Conservation (phyloP, 2,113 vertebrate genomes). For the Dasyornis broadbenti region DNA sequence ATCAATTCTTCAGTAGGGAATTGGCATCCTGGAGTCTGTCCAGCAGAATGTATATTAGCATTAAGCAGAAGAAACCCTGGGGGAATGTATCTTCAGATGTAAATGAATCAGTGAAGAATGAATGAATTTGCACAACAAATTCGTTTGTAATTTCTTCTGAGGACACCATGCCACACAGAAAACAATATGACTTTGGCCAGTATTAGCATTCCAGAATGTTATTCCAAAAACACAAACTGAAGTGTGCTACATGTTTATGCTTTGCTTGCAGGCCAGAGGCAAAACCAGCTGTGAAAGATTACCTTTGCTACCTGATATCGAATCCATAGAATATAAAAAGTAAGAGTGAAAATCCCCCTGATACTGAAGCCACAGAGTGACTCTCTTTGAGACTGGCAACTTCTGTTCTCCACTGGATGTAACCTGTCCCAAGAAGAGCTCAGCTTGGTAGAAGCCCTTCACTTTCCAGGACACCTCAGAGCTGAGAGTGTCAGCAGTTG, state of each 20-base stretch:
- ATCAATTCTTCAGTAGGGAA: neutral
- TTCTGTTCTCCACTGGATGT: neutral
- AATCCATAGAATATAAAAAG: neutral
- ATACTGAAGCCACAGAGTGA: neutral
- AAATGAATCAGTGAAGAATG: neutral
- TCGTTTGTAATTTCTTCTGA: neutral
- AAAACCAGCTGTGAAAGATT: neutral
- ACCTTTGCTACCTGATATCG: neutral
- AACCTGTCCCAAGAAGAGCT: neutral
- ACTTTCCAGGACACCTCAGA: neutral
- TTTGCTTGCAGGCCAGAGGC: neutral
- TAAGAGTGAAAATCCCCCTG: neutral
- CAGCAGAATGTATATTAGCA: neutral
- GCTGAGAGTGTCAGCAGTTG: neutral
- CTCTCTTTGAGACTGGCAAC: neutral
- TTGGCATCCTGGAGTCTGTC: neutral
- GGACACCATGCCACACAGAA: neutral
- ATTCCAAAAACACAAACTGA: neutral
- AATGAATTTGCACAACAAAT: slow-evolving; percentile 2
- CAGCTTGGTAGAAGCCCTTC: neutral
- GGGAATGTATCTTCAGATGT: neutral
- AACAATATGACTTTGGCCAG: neutral
- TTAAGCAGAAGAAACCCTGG: neutral
- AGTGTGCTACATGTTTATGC: neutral
- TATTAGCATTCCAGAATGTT: neutral